These are phyloP conservation scores for Stegophylla sp. DNA, from an alignment of 2,888 invertebrate species.

Conservation along the genomic window DNA sequence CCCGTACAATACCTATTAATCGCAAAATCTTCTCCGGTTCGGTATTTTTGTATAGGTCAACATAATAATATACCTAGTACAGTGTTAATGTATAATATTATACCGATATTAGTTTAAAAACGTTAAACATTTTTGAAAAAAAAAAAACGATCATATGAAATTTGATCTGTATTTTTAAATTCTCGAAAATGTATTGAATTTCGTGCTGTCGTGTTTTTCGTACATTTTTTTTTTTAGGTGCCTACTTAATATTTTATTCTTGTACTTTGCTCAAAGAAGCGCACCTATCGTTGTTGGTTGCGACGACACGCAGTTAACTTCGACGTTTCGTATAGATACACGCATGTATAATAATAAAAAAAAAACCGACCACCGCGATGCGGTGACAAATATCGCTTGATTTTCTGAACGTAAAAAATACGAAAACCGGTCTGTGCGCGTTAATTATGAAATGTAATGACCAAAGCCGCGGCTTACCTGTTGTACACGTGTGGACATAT, in stretches of 20 bases:
- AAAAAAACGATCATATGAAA: background rate
- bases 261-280: background rate
- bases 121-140: conserved; percentile 14
- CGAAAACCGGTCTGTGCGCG: conserved; percentile 36
- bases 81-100: no score
- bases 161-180: conserved; percentile 15
- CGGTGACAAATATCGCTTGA: conserved; percentile 26
- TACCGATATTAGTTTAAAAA: background rate
- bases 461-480: background rate
- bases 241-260: conserved; percentile 16
- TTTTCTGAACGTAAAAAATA: conserved; percentile 14
- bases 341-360: background rate
- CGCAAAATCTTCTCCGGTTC: no score
- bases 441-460: conserved; percentile 44
- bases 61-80: no score
- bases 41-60: no score
- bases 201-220: background rate
- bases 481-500: background rate
- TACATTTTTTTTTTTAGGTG: no score
- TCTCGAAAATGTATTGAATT: background rate
- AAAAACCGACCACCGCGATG: conserved; percentile 36
- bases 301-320: background rate
- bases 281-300: background rate
- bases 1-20: no score
- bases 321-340: background rate